Evolutionary conservation across 1,140 invertebrate genomes (phyloP).

Genomic region (Zaprionus inermis): DNA sequence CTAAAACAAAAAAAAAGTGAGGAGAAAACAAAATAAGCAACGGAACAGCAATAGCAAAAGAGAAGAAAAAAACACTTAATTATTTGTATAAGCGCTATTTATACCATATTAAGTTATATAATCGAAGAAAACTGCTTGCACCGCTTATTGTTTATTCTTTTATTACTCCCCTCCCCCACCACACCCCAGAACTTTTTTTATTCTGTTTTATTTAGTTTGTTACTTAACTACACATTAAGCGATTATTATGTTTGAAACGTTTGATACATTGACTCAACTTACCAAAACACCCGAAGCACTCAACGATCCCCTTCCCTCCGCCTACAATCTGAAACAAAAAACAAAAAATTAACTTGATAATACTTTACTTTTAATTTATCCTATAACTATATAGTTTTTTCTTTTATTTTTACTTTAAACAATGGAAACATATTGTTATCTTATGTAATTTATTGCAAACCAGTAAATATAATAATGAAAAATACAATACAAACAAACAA

Average conservation of each 20-base stretch:
- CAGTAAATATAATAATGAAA: constrained; percentile 70
- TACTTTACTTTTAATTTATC: constrained; percentile 76
- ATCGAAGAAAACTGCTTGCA: constrained; percentile 34
- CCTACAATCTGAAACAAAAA: constrained; percentile 33
- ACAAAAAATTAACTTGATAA: constrained; percentile 67
- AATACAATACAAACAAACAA: constrained; percentile 76
- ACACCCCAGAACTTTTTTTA: not conserved
- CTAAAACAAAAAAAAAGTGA: constrained; percentile 32
- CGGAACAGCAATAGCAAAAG: constrained; percentile 42
- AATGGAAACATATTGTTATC: constrained; percentile 56
- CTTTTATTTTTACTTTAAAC: constrained; percentile 54
- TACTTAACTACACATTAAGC: constrained; percentile 58
- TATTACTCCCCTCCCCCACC: not conserved
- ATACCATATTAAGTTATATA: constrained; percentile 57
- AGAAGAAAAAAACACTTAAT: constrained; percentile 57
- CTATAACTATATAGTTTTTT: constrained; percentile 49
- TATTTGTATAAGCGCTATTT: constrained; percentile 72
- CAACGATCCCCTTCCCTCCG: constrained; percentile 35
- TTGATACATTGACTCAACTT: constrained; percentile 46
- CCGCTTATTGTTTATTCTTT: constrained; percentile 9
- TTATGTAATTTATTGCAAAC: constrained; percentile 81
- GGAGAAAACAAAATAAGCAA: constrained; percentile 19
- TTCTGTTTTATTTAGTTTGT: constrained; percentile 50
- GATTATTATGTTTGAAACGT: constrained; percentile 41
- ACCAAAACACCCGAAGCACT: constrained; percentile 40